Base-by-base conservation (phyloP, 2,888 invertebrate species). In the Heteromyza rotundicornis region DNA sequence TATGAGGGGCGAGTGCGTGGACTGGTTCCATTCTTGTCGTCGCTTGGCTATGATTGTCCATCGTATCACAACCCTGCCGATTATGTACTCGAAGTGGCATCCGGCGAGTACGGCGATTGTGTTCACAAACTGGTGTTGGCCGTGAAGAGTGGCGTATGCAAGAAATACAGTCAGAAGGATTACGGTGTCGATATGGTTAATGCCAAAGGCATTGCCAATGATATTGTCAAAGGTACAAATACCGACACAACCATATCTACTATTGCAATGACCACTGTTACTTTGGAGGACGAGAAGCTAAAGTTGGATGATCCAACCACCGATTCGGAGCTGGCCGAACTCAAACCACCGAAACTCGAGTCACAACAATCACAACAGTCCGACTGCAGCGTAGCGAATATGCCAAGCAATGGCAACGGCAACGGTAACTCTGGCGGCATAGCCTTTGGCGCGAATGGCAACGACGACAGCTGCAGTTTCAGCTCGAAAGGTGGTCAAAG, bases 11-110 rank as follows among this genome's bases (percentile, higher is more conserved):
- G 89, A 49, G 92, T 95, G 0, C 86, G 86, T 58, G 92, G 91
- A 1, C 84, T 98, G 68, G 92, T 98, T 69, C 95, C 96, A 16
- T 97, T 96, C 82, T 86, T 97, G 59, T 89, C 92, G 2, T 89
- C 90, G 0, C 89, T 95, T 87, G 91, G 92, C 16, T 87, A 96
- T 56, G 89, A 93, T 66, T 97, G 97, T 83, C 97, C 97, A 0
- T 90, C 94, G 74, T 97, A 96, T 79, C 96, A 97, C 85, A 98
- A 98, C 84, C 97, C 97, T 55, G 96, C 97, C 58, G 97, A 97
- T 87, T 98, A 95, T 82, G 96, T 96, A 55, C 94, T 97, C 89
- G 97, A 97, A 83, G 95, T 97, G 47, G 96, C 96, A 0, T 92
- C 94, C 55, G 96, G 96, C 0, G 96, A 97, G 80, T 95, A 96